Evolutionary conservation across 1,140 invertebrate species (phyloP).

Genomic region (Euglossa dilemma): DNA sequence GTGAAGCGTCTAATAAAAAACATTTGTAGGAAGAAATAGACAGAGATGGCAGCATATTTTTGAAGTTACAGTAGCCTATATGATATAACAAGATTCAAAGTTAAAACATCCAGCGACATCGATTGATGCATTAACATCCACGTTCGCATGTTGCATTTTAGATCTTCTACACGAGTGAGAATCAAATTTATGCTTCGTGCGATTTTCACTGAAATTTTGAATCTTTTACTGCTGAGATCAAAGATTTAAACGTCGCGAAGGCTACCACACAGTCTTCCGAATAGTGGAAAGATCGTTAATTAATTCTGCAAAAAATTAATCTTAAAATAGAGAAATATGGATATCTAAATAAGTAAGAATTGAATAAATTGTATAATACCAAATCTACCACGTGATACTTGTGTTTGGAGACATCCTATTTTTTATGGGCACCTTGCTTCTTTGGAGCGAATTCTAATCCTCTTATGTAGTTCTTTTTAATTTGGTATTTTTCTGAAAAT

Average conservation of each 20-base stretch:
- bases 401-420: constrained; percentile 21
- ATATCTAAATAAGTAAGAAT: background rate
- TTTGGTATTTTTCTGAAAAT: constrained; percentile 85
- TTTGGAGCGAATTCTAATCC: constrained; percentile 87
- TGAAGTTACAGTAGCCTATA: no score
- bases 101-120: background rate
- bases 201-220: no score
- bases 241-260: background rate
- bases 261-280: background rate
- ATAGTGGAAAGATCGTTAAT: background rate
- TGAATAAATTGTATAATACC: background rate
- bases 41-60: background rate
- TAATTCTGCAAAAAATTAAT: constrained; percentile 8
- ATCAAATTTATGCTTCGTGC: no score
- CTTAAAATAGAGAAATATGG: no score
- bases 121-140: background rate
- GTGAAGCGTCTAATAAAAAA: background rate
- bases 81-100: background rate
- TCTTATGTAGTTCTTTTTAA: constrained; percentile 86
- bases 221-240: no score
- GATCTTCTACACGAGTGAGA: background rate
- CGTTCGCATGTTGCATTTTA: background rate
- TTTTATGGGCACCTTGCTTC: constrained; percentile 78
- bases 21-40: background rate
- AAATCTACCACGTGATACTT: background rate